Evolutionary conservation across 2,888 invertebrate genomes (phyloP).

Genomic region (Archaeoteleia sp.): DNA sequence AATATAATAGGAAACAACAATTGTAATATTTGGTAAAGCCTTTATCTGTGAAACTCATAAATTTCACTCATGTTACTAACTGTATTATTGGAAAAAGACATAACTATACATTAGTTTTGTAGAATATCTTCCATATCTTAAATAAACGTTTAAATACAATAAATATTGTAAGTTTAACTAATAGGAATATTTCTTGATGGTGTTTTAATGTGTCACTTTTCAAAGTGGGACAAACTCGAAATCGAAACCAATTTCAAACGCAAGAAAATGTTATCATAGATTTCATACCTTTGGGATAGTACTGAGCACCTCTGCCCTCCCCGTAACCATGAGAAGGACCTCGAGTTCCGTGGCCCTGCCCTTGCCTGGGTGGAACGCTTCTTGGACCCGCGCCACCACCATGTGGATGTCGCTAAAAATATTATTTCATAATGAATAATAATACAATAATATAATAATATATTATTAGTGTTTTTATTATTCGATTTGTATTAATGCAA

Average conservation of each 20-base stretch:
- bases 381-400: constrained; percentile 70
- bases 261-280: constrained; percentile 14
- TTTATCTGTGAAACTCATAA: no score
- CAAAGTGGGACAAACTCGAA: constrained; percentile 32
- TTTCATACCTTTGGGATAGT: constrained; percentile 82
- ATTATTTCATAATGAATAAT: no score
- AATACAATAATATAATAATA: constrained; percentile 24
- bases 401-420: constrained; percentile 76
- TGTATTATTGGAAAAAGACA: no score
- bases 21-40: no score
- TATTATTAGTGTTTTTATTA: constrained; percentile 3
- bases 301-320: constrained; percentile 82
- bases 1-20: no score
- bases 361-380: constrained; percentile 68
- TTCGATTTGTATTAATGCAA: background rate
- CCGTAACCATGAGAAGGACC: constrained; percentile 83
- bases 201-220: constrained; percentile 15
- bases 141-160: no score
- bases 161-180: no score
- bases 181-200: background rate
- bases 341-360: constrained; percentile 69
- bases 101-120: no score
- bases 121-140: no score
- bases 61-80: no score
- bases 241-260: constrained; percentile 32